Conservation (phyloP, 2,113 vertebrate genomes). For the Oreochromis tanganicae region DNA sequence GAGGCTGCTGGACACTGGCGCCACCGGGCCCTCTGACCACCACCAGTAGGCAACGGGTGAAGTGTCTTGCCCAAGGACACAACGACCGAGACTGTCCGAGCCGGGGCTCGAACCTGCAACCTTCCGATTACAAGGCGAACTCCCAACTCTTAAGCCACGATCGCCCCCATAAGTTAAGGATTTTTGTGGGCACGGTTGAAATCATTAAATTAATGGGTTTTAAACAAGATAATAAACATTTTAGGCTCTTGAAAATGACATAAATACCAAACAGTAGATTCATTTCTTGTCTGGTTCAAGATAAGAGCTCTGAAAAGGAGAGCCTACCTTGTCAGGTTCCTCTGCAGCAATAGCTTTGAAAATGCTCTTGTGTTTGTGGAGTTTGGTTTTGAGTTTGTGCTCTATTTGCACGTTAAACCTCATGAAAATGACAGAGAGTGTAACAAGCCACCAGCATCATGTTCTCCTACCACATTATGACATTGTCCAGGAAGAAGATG, state of each 20-base stretch:
- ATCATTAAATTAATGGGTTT: slow-evolving; percentile 44
- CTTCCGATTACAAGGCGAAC: too few species aligned
- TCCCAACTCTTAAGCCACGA: too few species aligned
- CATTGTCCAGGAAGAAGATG: neutral
- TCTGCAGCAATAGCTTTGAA: neutral
- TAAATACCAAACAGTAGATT: neutral
- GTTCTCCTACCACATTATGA: neutral
- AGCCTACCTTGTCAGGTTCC: slow-evolving; percentile 5
- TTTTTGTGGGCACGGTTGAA: slow-evolving; percentile 45
- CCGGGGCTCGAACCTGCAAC: too few species aligned
- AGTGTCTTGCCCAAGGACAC: too few species aligned
- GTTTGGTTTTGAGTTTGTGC: neutral
- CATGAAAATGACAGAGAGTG: neutral
- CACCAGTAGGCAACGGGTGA: too few species aligned
- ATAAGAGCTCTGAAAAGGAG: neutral
- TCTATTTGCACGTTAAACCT: neutral
- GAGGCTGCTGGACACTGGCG: too few species aligned
- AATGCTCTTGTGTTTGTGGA: neutral
- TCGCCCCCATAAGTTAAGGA: too few species aligned
- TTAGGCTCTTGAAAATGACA: neutral
- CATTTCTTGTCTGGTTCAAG: neutral
- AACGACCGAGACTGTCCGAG: too few species aligned
- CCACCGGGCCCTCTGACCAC: too few species aligned
- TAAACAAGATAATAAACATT: neutral
- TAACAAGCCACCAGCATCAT: neutral